phyloP scores from a whole-genome alignment of 1,140 invertebrate species.

The Physella acuta region DNA sequence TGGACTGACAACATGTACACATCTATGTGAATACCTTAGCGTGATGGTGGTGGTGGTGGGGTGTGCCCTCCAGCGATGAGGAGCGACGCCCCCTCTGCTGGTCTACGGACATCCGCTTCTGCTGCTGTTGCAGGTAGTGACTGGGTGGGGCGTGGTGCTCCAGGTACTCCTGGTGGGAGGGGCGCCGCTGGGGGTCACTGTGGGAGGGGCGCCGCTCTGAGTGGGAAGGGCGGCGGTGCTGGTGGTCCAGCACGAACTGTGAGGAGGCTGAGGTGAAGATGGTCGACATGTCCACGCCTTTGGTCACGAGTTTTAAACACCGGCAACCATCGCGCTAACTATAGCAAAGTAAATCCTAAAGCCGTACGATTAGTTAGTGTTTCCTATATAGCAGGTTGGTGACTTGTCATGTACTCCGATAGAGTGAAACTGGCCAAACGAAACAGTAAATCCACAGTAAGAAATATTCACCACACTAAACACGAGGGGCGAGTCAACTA shows the following conservation, averaged over 20 bases:
- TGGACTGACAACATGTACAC: too few species aligned
- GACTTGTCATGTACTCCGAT: too few species aligned
- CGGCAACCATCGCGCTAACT: too few species aligned
- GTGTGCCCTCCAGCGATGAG: slow-evolving; percentile 9
- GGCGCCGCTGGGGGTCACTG: slow-evolving; percentile 8
- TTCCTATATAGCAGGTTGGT: too few species aligned
- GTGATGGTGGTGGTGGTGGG: slow-evolving; percentile 25
- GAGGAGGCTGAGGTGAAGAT: slow-evolving; percentile 40
- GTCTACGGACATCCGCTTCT: slow-evolving; percentile 13
- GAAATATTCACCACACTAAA: too few species aligned
- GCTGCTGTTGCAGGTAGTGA: slow-evolving; percentile 13
- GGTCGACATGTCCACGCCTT: slow-evolving; percentile 26
- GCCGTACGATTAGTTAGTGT: too few species aligned
- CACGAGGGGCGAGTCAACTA: too few species aligned
- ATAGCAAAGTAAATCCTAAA: too few species aligned
- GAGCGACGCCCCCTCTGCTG: neutral
- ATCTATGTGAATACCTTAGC: too few species aligned
- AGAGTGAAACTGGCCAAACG: too few species aligned
- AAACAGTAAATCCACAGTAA: too few species aligned
- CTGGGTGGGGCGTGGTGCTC: slow-evolving; percentile 20
- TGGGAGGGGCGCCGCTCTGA: slow-evolving; percentile 21
- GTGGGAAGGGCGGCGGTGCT: slow-evolving; percentile 33
- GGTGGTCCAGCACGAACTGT: slow-evolving; percentile 38
- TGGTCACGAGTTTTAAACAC: neutral
- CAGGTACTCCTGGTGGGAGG: slow-evolving; percentile 19